phyloP scores from a whole-genome alignment of 2,888 invertebrate genomes.

The Drymonia ruficornis region DNA sequence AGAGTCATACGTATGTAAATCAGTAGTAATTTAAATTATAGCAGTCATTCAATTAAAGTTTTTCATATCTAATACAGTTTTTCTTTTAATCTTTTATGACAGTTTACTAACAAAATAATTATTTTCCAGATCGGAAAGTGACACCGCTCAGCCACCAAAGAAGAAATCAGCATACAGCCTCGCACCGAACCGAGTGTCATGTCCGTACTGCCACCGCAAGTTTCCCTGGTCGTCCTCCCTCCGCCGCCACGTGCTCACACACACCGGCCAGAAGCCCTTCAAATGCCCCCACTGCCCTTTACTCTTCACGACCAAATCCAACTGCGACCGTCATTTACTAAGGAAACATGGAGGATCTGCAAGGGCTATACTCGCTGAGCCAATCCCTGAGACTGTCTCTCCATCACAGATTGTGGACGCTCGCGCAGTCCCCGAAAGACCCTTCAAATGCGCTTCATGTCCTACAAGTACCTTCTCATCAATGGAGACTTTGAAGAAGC shows the following conservation, averaged over 20 bases:
- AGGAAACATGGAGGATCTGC: slow-evolving; percentile 90
- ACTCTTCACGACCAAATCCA: slow-evolving; percentile 98
- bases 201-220: slow-evolving; percentile 96
- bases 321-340: slow-evolving; percentile 97
- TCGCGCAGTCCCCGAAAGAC: slow-evolving; percentile 90
- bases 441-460: slow-evolving; percentile 91
- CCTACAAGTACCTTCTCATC: slow-evolving; percentile 94
- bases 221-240: slow-evolving; percentile 99
- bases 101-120: background rate
- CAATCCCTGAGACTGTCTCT: slow-evolving; percentile 60
- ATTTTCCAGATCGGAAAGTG: slow-evolving; percentile 87
- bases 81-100: background rate
- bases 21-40: too few species aligned
- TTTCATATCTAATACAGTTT: too few species aligned
- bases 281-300: slow-evolving; percentile 97
- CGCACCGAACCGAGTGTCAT: slow-evolving; percentile 96
- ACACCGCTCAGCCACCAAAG: slow-evolving; percentile 86
- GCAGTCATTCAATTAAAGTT: too few species aligned
- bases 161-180: slow-evolving; percentile 98
- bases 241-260: slow-evolving; percentile 97
- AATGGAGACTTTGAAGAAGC: slow-evolving; percentile 91
- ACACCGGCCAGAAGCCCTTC: slow-evolving; percentile 98
- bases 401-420: slow-evolving; percentile 65
- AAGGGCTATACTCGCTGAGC: slow-evolving; percentile 72
- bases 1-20: too few species aligned